Evolutionary conservation across 2,888 invertebrate species (phyloP).

Genomic region (Coelogynopora nodosa): DNA sequence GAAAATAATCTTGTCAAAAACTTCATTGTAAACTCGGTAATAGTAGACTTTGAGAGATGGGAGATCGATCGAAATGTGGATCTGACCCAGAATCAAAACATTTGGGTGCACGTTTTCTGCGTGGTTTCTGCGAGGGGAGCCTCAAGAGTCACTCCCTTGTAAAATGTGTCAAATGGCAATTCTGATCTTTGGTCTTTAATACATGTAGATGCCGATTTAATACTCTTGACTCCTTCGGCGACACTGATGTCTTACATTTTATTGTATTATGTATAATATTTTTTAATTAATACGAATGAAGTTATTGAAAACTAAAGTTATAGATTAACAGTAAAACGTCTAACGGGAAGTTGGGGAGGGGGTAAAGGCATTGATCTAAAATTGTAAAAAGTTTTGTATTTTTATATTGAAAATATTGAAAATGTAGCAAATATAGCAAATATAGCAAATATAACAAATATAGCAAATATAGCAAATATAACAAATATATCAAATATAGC

Average conservation of each 20-base stretch:
- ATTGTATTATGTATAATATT: no score
- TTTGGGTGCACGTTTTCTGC: background rate
- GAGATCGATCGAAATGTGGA: background rate
- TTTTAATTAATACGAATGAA: no score
- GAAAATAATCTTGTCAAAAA: background rate
- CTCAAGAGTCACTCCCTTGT: background rate
- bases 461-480: no score
- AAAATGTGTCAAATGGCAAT: background rate
- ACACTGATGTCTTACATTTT: background rate
- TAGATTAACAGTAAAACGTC: no score
- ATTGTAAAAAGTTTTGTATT: no score
- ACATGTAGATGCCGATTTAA: background rate
- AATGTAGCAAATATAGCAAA: no score
- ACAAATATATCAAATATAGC: no score
- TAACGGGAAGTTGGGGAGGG: no score
- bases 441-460: no score
- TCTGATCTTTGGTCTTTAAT: background rate
- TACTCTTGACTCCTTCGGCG: background rate
- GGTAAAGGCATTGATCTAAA: no score
- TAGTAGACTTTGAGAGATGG: background rate
- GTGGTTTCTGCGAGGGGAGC: background rate
- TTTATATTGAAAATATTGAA: no score
- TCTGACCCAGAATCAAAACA: background rate
- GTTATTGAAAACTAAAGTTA: no score
- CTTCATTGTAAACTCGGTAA: background rate